A percentile compares a stretch with the other conserved stretches of the same genome.
These are phyloP conservation scores for Nephrotoma flavescens DNA, from an alignment of 2,888 invertebrate genomes.

Conservation along the genomic window DNA sequence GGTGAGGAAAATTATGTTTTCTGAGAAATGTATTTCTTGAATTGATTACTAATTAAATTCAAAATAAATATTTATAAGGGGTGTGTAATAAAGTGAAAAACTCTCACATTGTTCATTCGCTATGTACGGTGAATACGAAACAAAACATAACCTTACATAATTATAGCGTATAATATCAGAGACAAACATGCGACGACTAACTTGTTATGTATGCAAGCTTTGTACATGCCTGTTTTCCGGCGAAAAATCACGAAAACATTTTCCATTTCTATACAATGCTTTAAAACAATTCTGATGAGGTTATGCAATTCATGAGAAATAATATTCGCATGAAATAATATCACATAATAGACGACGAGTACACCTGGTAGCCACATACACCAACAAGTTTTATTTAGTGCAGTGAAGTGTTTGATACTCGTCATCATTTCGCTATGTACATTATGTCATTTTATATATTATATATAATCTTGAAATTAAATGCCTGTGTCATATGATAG, in stretches of 20 bases:
- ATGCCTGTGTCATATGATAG: not conserved
- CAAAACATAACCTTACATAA: not conserved
- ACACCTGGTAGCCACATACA: not conserved
- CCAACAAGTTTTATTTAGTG: not conserved
- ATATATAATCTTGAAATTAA: not conserved
- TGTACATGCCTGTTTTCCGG: not conserved
- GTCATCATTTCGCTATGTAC: not conserved
- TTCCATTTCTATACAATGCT: not conserved
- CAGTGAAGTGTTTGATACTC: not conserved
- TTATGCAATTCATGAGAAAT: not conserved
- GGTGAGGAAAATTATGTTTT: not conserved
- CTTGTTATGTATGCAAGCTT: not conserved
- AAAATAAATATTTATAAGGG: not conserved
- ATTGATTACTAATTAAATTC: not conserved
- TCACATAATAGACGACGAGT: not conserved
- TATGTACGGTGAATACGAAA: not conserved
- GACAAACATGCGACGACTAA: not conserved
- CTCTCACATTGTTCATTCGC: not conserved
- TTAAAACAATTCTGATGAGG: not conserved
- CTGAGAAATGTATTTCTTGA: not conserved
- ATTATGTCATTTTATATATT: not conserved
- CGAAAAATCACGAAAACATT: not conserved
- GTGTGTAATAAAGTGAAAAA: not conserved
- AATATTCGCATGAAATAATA: not conserved
- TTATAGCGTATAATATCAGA: not conserved